Evolutionary conservation across 1,140 invertebrate genomes (phyloP).

Genomic region (Zaprionus gabonicus): DNA sequence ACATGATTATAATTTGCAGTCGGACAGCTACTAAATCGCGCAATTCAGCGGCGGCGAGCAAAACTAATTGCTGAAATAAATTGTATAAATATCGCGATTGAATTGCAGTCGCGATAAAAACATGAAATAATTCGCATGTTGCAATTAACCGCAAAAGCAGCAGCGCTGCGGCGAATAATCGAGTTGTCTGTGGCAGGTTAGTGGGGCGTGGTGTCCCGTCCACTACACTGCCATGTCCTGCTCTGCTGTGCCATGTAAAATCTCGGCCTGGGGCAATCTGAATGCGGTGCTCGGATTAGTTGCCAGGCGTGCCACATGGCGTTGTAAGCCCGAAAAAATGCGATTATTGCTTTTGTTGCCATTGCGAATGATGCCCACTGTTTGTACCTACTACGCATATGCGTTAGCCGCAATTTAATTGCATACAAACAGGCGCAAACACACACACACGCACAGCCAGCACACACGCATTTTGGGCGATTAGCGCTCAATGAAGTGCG

Average conservation of each 20-base stretch:
- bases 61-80: conserved; percentile 74
- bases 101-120: conserved; percentile 74
- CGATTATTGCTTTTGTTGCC: conserved; percentile 69
- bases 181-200: conserved; percentile 14
- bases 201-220: background rate
- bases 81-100: conserved; percentile 77
- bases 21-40: conserved; percentile 58
- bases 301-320: conserved; percentile 7
- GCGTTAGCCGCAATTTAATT: conserved; percentile 68
- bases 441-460: conserved; percentile 1
- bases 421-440: conserved; percentile 47
- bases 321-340: conserved; percentile 61
- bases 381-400: background rate
- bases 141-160: conserved; percentile 53
- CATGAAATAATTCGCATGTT: conserved; percentile 64
- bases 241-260: background rate
- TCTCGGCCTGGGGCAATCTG: conserved; percentile 17
- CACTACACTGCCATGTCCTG: background rate
- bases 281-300: conserved; percentile 23
- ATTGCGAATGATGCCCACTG: conserved; percentile 49
- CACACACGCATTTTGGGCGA: conserved; percentile 46
- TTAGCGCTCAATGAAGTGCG: conserved; percentile 64
- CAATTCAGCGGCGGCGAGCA: conserved; percentile 33
- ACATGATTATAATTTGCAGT: conserved; percentile 70
- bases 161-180: conserved; percentile 21